Conservation (phyloP, 2,888 invertebrate genomes). For the Caenorhabditis panamensis region DNA sequence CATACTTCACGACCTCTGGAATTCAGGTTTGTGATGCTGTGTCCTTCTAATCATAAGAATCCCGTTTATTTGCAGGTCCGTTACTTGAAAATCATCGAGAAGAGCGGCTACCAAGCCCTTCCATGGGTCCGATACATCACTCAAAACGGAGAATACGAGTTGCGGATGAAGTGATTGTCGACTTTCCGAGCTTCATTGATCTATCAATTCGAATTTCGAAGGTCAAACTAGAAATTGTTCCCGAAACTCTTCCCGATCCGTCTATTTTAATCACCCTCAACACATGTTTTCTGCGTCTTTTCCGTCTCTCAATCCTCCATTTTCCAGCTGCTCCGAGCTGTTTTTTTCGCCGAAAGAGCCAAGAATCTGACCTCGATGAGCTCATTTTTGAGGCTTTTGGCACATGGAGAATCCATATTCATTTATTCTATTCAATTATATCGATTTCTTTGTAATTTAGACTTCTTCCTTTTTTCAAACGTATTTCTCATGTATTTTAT, state of each 20-base stretch:
- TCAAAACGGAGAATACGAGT: conserved; percentile 98
- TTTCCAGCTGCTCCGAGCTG: not conserved
- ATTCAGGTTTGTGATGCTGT: conserved; percentile 87
- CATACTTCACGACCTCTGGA: conserved; percentile 98
- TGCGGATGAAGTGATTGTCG: conserved; percentile 85
- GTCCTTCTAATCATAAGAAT: not conserved
- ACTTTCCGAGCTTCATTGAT: not conserved
- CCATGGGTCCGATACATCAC: conserved; percentile 99
- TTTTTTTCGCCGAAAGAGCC: not conserved
- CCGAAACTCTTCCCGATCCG: not conserved
- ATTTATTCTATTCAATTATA: conserved; percentile 4
- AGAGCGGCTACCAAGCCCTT: conserved; percentile 97
- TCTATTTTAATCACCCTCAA: conserved; percentile 2
- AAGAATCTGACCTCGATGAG: not conserved
- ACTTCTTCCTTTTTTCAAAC: not conserved
- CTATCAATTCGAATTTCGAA: not conserved
- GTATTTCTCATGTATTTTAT: conserved; percentile 6
- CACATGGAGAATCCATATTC: not conserved
- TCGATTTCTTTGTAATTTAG: conserved; percentile 4
- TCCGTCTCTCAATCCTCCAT: not conserved
- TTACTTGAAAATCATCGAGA: conserved; percentile 97
- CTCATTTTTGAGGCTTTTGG: not conserved
- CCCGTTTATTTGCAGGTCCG: conserved; percentile 85
- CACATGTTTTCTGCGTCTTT: not conserved
- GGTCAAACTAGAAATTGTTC: not conserved